Base-by-base conservation (phyloP, 2,888 invertebrate species). In the Drosophila nr. perissopoda region DNA sequence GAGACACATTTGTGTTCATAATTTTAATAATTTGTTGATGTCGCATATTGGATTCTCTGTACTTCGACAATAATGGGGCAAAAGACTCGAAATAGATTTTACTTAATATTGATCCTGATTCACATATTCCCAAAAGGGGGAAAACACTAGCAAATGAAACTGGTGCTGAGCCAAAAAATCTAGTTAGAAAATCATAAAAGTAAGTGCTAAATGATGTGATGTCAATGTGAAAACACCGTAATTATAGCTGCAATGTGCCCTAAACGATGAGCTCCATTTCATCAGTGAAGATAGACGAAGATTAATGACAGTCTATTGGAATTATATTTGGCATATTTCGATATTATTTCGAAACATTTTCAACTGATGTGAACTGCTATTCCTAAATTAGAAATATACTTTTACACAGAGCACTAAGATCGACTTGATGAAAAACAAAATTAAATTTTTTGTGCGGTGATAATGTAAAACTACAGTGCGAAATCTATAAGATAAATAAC, bases 21-120 rank as follows among this genome's bases (percentile, higher is more conserved):
- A 83, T 86, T 86, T 83, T 76, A 51, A 80, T 78, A 76, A 80
- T 80, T 78, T 76, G 58, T 76, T 80, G 76, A 56, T 79, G 70
- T 75, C 57, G 70, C 67, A 49, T 75, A 71, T 79, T 71, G 53
- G 29, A 40, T 68, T 75, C 56, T 68, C 78, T 63, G n/a, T 27
- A 45, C 13, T 25, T 16, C 40, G 52, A 52, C 59, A 34, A 52
- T 64, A 58, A 29, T 53, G 60, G 51, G 42, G 48, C 16, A 51
- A 11, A 6, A n/a, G 40, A n/a, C 48, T 63, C 31, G 36, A 70
- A 70, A 62, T 67, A 72, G 78, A 64, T 34, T 42, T 33, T 4
- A 45, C 51, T 36, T 45, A 45, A n/a, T 57, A 57, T 68, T 58
- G 69, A 69, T 57, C 40, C 31, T 25, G 31, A n/a, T 29, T 33